phyloP scores from a whole-genome alignment of 30 jellyfish, hydroid and myxozoan species.

The Turritopsis dohrnii region DNA sequence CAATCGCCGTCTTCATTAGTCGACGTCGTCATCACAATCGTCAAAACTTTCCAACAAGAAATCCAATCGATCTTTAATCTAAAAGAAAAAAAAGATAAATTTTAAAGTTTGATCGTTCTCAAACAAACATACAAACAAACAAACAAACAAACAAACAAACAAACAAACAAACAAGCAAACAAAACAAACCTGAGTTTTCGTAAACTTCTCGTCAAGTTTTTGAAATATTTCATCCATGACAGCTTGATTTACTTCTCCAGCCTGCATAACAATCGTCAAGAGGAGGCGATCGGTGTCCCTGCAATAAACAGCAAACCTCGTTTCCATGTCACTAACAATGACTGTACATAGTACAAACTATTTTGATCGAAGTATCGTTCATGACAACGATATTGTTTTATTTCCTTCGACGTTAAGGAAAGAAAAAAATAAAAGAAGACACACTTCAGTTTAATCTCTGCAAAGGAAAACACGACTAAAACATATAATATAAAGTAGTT shows the following conservation, averaged over 20 bases:
- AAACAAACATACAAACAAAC: too few species aligned
- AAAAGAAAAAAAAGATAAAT: background rate
- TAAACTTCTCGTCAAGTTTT: background rate
- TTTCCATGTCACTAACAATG: background rate
- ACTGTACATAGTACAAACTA: too few species aligned
- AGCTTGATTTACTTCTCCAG: background rate
- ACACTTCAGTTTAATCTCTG: too few species aligned
- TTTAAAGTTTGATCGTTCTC: background rate
- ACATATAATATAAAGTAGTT: too few species aligned
- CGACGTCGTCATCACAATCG: background rate
- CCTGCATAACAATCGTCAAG: background rate
- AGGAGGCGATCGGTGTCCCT: background rate
- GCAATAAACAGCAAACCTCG: background rate
- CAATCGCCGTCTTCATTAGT: background rate
- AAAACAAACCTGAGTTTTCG: background rate
- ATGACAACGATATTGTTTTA: too few species aligned
- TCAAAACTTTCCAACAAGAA: slow-evolving; percentile 2
- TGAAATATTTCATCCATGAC: background rate
- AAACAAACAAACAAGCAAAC: background rate
- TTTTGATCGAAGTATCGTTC: too few species aligned
- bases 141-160: background rate
- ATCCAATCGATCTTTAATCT: slow-evolving; percentile 15
- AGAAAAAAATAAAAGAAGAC: too few species aligned
- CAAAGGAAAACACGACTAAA: too few species aligned
- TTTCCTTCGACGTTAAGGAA: too few species aligned